Percentiles rank a stretch among this genome's conserved stretches.
Conservation (phyloP, 2,888 invertebrate species). For the Branchellion lobata region DNA sequence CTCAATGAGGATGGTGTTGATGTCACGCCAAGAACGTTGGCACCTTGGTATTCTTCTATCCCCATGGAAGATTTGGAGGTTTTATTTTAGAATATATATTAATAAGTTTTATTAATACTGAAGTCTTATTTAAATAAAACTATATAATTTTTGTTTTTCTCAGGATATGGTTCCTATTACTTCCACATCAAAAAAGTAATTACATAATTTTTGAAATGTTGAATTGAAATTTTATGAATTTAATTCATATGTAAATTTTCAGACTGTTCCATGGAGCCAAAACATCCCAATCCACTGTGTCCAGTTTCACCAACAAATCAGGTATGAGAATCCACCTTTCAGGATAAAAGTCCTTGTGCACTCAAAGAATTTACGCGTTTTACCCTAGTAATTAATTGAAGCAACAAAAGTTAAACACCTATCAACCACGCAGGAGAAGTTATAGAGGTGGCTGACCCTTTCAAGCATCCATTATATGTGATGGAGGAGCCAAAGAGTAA, state of each 20-base stretch:
- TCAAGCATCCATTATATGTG: background rate
- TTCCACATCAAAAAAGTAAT: conserved; percentile 7
- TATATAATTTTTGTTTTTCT: background rate
- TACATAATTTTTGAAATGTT: background rate
- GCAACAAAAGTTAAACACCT: background rate
- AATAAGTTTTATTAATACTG: background rate
- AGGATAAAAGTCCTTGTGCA: too few relatives aligned
- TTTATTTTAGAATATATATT: background rate
- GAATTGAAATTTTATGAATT: background rate
- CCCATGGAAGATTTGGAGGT: conserved; percentile 36
- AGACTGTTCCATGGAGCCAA: background rate
- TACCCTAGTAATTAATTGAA: background rate
- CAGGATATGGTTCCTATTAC: conserved; percentile 11
- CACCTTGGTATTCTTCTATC: conserved; percentile 1
- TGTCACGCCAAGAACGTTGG: conserved; percentile 17
- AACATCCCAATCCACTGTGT: background rate
- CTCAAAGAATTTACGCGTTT: too few relatives aligned
- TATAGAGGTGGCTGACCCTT: background rate
- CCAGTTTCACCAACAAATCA: background rate
- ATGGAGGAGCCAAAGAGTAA: background rate
- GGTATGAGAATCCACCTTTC: background rate
- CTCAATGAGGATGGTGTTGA: conserved; percentile 24
- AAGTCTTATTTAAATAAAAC: background rate
- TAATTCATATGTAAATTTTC: background rate
- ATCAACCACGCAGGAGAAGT: background rate